Base-by-base conservation (phyloP, 2,888 invertebrate species). In the Pollenia amentaria region DNA sequence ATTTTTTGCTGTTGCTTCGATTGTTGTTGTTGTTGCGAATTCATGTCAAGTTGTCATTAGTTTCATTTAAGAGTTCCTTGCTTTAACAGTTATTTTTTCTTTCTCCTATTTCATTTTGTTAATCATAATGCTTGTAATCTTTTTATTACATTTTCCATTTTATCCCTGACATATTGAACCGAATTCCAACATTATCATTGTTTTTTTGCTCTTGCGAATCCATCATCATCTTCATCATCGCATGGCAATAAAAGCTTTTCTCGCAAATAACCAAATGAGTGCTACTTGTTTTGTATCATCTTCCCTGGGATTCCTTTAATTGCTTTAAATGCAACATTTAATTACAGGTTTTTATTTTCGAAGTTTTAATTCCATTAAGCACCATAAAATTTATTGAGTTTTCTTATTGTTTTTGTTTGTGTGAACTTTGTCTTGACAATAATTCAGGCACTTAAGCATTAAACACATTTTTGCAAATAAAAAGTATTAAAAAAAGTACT, bases 31-130 rank as follows among this genome's bases (percentile, higher is more conserved):
- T 84, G 62, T 79, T 29, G 84, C 67, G 62, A 79, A 84, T 79
- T 72, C 78, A 79, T 79, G 84, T 78, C 84, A 84, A 84, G 84
- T 84, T 79, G 73, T 84, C 60, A 84, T 84, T 73, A 78, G 51
- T 72, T 84, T 77, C n/a, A 51, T 69, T 78, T 40, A 18, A 78
- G 46, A 55, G 38, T 60, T 70, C 44, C 38, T 42, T 53, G 29
- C 62, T 62, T 70, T n/a, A 55, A 46, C 21, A 55, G 38, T 65
- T 1, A 1, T 75, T 40, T 9, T 10, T 55, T 62, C 1, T 75
- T 40, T 14, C 7, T 55, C 55, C 1, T 12, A 0, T n/a, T 12
- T 64, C 29, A 29, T 16, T n/a, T 65, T 73, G 14, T 72, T 64
- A 21, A 55, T 78, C 57, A 73, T 42, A 60, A 73, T 69, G 57